phyloP scores from a whole-genome alignment of 2,113 vertebrate genomes.

The Euleptes europaea region DNA sequence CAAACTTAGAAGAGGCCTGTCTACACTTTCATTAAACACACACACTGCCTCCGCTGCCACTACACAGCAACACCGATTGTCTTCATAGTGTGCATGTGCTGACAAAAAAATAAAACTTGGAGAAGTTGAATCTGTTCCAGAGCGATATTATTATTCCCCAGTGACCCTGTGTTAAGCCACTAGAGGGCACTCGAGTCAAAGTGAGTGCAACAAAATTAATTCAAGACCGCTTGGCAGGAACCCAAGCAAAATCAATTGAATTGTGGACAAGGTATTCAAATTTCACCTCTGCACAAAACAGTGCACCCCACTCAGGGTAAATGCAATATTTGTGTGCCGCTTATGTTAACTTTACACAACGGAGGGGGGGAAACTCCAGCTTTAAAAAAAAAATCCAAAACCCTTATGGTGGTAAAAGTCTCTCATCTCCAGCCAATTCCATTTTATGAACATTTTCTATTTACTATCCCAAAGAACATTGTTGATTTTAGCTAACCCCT shows the following conservation, averaged over 20 bases:
- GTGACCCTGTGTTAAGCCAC: slow-evolving; percentile 11
- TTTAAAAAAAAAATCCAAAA: background rate
- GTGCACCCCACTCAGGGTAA: background rate
- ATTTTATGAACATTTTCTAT: slow-evolving; percentile 16
- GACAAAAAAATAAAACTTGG: background rate
- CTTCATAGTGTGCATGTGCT: background rate
- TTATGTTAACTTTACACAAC: background rate
- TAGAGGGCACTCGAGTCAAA: slow-evolving; percentile 63
- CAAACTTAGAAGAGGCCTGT: background rate
- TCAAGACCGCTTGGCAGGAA: background rate
- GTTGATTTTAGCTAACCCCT: slow-evolving; percentile 17
- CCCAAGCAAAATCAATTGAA: background rate
- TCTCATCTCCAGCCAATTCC: slow-evolving; percentile 13
- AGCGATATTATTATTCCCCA: background rate
- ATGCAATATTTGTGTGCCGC: background rate
- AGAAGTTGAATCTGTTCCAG: background rate
- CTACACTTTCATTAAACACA: slow-evolving; percentile 2
- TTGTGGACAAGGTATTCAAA: background rate
- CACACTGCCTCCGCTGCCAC: background rate
- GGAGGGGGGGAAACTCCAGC: background rate
- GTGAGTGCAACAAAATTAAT: slow-evolving; percentile 30
- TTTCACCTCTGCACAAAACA: background rate
- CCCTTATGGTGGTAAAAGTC: background rate
- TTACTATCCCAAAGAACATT: background rate
- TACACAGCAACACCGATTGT: background rate